Evolutionary conservation across 2,888 invertebrate species (phyloP), one percentile per base, ranked within the genome.

Genomic region (Acanthosepion pharaonis): DNA sequence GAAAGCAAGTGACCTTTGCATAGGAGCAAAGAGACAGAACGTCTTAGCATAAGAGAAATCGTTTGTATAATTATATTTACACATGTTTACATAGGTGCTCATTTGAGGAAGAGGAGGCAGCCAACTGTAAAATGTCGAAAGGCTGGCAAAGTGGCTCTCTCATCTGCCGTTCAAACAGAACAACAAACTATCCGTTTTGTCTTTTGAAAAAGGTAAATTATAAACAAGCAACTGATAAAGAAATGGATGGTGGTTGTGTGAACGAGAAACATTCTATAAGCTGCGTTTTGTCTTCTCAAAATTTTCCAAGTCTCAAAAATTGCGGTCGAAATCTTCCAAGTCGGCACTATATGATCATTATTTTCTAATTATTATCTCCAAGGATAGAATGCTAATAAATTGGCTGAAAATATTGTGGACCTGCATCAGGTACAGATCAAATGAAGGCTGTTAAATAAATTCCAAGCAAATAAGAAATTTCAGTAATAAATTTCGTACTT

Each of bases 21-120:
- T 78, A 11, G 11, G 78, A 33, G 59, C 59, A 59, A 59, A 55
- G 18, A 59, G 59, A 59, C 59, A 20, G 78, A 78, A n/a, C 78
- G n/a, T 78, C 15, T 78, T 78, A n/a, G n/a, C 78, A 78, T 33
- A n/a, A n/a, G 78, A n/a, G 78, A 33, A 78, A 78, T 78, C n/a
- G 78, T 78, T 78, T 78, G 78, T 78, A 78, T 78, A 78, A 78
- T 33, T 78, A 78, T 78, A 78, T 78, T 78, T 78, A 78, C 78
- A 78, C 78, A 33, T 78, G 78, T 78, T 78, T 78, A 78, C 78
- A 78, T 78, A 78, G 33, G 78, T 78, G 11, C 78, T 78, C 33
- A 78, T 78, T 78, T 78, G 33, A 9, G 78, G 78, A 33, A 33
- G 78, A n/a, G 15, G 78, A n/a, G n/a, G n/a, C 78, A 33, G 33